These are phyloP conservation scores for Hemaris fuciformis DNA, from an alignment of 2,888 invertebrate species.

Conservation along the genomic window DNA sequence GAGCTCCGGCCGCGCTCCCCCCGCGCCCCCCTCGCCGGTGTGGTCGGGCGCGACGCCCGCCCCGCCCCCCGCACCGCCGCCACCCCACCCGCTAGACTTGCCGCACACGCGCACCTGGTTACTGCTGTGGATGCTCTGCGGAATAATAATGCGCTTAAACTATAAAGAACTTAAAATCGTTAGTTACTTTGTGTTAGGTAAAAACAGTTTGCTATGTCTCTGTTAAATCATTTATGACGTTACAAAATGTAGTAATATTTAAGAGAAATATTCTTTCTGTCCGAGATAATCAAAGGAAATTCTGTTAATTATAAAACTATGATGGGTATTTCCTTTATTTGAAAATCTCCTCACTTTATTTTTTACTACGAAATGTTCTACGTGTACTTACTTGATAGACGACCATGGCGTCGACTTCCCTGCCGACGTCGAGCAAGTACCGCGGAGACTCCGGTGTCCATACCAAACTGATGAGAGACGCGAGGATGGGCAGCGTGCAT, in stretches of 20 bases:
- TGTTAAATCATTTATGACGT: no score
- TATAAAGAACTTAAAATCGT: no score
- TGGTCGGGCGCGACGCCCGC: no score
- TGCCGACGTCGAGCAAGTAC: slow-evolving; percentile 86
- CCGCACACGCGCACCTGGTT: slow-evolving; percentile 72
- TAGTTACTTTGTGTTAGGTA: no score
- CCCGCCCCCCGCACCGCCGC: slow-evolving; percentile 33
- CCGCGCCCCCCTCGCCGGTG: slow-evolving; percentile 47
- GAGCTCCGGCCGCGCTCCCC: slow-evolving; percentile 79
- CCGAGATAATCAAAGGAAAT: no score
- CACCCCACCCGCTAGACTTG: slow-evolving; percentile 37
- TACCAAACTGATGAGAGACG: slow-evolving; percentile 85
- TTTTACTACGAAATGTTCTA: background rate
- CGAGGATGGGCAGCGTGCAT: slow-evolving; percentile 86
- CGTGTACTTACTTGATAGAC: slow-evolving; percentile 84
- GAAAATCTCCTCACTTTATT: no score
- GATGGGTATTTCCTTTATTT: no score
- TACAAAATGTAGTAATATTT: no score
- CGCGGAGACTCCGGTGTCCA: slow-evolving; percentile 89
- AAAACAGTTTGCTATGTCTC: no score
- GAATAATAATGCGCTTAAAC: no score
- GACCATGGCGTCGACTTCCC: slow-evolving; percentile 89
- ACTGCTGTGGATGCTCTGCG: slow-evolving; percentile 80
- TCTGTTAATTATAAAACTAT: no score
- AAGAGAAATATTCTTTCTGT: no score